Evolutionary conservation across 2,797 vertebrate species (phyloP).

Genomic region (Nothura maculosa): DNA sequence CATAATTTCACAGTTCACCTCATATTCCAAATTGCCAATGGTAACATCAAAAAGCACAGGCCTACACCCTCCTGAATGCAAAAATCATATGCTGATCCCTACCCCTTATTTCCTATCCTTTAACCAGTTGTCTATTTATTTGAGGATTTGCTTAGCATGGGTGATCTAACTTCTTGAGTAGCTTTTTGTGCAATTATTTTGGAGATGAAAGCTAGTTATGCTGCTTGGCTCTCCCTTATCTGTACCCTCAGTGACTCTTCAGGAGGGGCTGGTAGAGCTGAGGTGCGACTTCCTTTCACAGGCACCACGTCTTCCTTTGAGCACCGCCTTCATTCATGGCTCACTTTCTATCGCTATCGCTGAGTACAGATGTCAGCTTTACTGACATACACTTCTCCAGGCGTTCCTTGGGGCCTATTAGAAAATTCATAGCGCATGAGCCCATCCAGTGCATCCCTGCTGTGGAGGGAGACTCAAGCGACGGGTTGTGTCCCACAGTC

Average conservation of each 20-base stretch:
- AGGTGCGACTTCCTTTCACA: not conserved
- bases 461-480: not conserved
- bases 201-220: not conserved
- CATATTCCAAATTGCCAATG: not conserved
- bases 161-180: not conserved
- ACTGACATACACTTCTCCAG: not conserved
- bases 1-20: not conserved
- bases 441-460: not conserved
- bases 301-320: not conserved
- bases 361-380: not conserved
- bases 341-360: accelerated
- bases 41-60: not conserved
- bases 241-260: not conserved
- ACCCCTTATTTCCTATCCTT: not conserved
- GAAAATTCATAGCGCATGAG: not conserved
- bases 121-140: not conserved
- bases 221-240: not conserved
- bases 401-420: not conserved
- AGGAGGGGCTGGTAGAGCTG: not conserved
- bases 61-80: not conserved
- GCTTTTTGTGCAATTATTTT: not conserved
- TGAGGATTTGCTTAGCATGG: not conserved
- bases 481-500: not conserved
- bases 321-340: not conserved
- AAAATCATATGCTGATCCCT: not conserved